phyloP scores from a whole-genome alignment of 2,113 vertebrate genomes.

The Chamaetylas fuelleborni region DNA sequence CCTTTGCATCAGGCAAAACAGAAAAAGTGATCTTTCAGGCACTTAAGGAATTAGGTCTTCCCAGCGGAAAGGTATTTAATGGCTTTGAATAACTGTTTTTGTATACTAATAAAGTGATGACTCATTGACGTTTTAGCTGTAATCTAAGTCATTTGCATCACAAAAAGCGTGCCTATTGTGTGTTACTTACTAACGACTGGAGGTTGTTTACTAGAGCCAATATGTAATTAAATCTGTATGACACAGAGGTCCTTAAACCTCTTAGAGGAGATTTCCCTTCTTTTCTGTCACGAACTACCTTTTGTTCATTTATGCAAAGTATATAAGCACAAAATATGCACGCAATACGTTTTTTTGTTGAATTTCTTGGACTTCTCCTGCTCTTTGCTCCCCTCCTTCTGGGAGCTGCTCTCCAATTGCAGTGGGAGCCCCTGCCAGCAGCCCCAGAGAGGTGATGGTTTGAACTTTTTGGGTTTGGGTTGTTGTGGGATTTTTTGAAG shows the following conservation, averaged over 20 bases:
- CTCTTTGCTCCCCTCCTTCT: background rate
- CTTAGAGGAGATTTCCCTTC: background rate
- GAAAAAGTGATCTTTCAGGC: conserved; percentile 99
- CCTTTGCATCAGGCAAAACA: conserved; percentile 98
- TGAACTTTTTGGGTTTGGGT: background rate
- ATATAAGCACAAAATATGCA: background rate
- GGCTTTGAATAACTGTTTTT: background rate
- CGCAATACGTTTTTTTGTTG: background rate
- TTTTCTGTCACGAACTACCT: background rate
- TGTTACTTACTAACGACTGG: background rate
- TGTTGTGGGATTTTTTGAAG: background rate
- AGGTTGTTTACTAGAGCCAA: background rate
- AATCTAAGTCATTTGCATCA: background rate
- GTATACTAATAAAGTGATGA: background rate
- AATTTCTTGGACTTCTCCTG: background rate
- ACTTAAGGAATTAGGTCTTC: conserved; percentile 95
- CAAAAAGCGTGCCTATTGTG: background rate
- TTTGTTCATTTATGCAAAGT: background rate
- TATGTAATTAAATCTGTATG: background rate
- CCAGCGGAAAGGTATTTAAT: conserved; percentile 92
- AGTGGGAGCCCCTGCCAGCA: background rate
- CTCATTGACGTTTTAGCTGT: background rate
- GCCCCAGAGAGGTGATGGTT: background rate
- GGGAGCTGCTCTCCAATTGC: background rate
- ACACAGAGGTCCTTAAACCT: background rate